These are phyloP conservation scores for Carlito syrichta DNA, from an alignment of 2,113 vertebrate genomes.

Conservation along the genomic window DNA sequence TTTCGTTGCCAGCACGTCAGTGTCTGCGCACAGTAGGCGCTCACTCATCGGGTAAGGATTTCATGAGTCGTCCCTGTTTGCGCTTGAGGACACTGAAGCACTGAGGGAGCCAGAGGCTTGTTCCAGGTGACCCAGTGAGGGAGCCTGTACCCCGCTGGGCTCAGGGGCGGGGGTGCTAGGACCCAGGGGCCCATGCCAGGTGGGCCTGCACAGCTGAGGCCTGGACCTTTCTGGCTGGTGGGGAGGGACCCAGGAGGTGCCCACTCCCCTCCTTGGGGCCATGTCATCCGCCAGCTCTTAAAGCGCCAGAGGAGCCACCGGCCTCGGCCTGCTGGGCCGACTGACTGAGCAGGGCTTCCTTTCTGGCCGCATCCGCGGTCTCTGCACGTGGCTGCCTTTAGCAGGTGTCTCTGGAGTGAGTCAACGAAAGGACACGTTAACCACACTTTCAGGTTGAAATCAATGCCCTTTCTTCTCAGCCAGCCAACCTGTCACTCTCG, in stretches of 20 bases:
- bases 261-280: too few species aligned
- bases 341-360: neutral
- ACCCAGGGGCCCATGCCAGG: too few species aligned
- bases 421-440: fast-evolving
- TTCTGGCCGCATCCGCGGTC: neutral
- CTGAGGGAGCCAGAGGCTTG: neutral
- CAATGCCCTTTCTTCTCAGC: neutral
- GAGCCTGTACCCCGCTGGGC: neutral
- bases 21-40: too few species aligned
- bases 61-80: neutral
- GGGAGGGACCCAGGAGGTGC: neutral
- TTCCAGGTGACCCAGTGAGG: neutral
- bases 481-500: neutral
- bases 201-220: neutral
- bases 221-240: neutral
- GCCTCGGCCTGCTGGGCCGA: neutral
- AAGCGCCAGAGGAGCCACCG: neutral
- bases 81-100: neutral
- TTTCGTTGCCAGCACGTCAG: neutral
- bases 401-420: neutral
- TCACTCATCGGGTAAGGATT: too few species aligned
- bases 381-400: neutral
- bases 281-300: neutral
- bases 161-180: fast-evolving
- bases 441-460: neutral